Evolutionary conservation across 2,888 invertebrate genomes (phyloP).

Genomic region (Hyposoter dolosus): DNA sequence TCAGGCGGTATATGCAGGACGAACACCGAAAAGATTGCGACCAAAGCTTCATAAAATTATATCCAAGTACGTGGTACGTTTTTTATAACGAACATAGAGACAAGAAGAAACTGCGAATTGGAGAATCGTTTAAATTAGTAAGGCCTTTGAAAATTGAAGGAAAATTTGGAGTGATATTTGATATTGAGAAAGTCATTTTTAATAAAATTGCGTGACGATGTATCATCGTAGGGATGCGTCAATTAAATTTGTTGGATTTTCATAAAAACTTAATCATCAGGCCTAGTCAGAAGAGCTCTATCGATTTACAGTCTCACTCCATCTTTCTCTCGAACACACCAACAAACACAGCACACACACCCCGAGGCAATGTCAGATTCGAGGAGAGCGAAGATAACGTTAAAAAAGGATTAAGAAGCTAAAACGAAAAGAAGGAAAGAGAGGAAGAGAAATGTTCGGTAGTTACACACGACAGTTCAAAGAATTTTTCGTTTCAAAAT

Average conservation of each 20-base stretch:
- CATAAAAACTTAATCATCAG: conserved; percentile 61
- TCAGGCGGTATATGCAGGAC: not conserved
- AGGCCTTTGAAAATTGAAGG: not conserved
- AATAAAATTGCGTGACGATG: not conserved
- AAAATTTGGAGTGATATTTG: not conserved
- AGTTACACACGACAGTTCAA: not conserved
- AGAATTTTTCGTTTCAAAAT: conserved; percentile 33
- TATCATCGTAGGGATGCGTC: not conserved
- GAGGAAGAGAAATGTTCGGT: not conserved
- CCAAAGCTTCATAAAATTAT: not conserved
- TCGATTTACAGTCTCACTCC: conserved; percentile 64
- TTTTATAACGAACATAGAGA: not conserved
- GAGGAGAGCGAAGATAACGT: not conserved
- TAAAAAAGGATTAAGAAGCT: conserved; percentile 40
- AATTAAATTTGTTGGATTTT: conserved; percentile 53
- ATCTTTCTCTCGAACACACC: conserved; percentile 8
- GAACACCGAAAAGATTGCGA: not conserved
- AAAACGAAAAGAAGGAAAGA: not conserved
- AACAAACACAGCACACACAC: too few species aligned
- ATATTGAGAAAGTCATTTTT: not conserved
- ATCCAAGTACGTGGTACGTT: not conserved
- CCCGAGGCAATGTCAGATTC: conserved; percentile 2
- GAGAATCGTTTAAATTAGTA: not conserved
- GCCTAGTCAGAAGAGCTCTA: conserved; percentile 51
- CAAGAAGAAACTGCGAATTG: not conserved